phyloP scores from a whole-genome alignment of 2,888 invertebrate species.

The Plusia festucae region DNA sequence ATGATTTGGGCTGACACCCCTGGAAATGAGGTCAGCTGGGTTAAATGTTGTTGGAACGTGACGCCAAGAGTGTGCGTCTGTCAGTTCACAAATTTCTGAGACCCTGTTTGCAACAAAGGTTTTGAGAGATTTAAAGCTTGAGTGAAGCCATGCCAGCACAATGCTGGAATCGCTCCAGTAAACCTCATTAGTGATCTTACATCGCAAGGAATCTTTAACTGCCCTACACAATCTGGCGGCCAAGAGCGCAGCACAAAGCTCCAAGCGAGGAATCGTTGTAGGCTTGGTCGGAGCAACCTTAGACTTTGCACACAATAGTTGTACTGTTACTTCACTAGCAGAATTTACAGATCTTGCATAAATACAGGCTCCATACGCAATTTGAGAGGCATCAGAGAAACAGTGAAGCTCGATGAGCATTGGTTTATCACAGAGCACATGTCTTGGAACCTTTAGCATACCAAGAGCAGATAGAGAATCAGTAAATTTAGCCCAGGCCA shows the following conservation, averaged over 20 bases:
- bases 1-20: not conserved
- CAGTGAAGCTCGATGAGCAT: constrained; percentile 50
- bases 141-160: not conserved
- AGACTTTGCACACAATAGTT: constrained; percentile 35
- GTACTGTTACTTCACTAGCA: not conserved
- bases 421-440: constrained; percentile 41
- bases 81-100: not conserved
- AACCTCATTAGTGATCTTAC: not conserved
- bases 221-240: not conserved
- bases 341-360: not conserved
- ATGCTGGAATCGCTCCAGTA: not conserved
- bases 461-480: constrained; percentile 7
- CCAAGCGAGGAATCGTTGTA: constrained; percentile 5
- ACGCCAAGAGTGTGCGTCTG: not conserved
- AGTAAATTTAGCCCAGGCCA: constrained; percentile 11
- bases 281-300: constrained; percentile 55
- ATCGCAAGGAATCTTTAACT: not conserved
- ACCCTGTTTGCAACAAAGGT: not conserved
- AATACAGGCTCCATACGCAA: not conserved
- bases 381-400: not conserved
- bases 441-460: constrained; percentile 43
- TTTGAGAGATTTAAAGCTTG: not conserved
- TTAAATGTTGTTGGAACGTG: not conserved
- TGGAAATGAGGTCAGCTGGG: not conserved
- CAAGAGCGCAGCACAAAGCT: not conserved